Evolutionary conservation across 1,140 invertebrate species (phyloP).

Genomic region (Ceratoteleas bidentatus): DNA sequence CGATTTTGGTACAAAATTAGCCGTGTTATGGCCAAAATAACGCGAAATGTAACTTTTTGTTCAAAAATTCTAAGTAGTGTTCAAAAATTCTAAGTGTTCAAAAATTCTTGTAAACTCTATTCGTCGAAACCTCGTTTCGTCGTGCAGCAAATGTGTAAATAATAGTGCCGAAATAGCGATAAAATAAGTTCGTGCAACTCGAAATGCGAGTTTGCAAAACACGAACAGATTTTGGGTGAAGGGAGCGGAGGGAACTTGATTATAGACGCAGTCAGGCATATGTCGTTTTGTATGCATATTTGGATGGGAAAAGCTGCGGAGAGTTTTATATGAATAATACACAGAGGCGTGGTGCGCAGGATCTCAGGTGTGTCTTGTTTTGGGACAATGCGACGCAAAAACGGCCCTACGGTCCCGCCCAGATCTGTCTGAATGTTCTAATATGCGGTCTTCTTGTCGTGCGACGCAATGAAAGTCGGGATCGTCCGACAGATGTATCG

Average conservation of each 20-base stretch:
- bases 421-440: slow-evolving; percentile 68
- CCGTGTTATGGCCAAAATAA: too few relatives aligned
- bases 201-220: slow-evolving; percentile 54
- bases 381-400: slow-evolving; percentile 67
- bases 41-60: too few relatives aligned
- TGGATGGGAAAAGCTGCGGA: slow-evolving; percentile 51
- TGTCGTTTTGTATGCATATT: slow-evolving; percentile 65
- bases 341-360: slow-evolving; percentile 62
- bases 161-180: background rate
- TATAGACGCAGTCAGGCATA: slow-evolving; percentile 55
- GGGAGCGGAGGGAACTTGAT: slow-evolving; percentile 36
- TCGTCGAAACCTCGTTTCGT: too few relatives aligned
- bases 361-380: slow-evolving; percentile 70
- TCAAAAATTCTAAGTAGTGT: too few relatives aligned
- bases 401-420: slow-evolving; percentile 62
- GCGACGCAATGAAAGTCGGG: slow-evolving; percentile 65
- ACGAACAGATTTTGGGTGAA: slow-evolving; percentile 41
- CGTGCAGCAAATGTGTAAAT: background rate
- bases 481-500: slow-evolving; percentile 68
- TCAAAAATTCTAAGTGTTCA: too few relatives aligned
- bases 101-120: too few relatives aligned
- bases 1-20: too few relatives aligned
- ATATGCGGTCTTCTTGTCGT: slow-evolving; percentile 67
- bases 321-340: slow-evolving; percentile 59
- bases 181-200: slow-evolving; percentile 1